phyloP scores from a whole-genome alignment of 1,140 invertebrate species.

The Nylanderia fulva region DNA sequence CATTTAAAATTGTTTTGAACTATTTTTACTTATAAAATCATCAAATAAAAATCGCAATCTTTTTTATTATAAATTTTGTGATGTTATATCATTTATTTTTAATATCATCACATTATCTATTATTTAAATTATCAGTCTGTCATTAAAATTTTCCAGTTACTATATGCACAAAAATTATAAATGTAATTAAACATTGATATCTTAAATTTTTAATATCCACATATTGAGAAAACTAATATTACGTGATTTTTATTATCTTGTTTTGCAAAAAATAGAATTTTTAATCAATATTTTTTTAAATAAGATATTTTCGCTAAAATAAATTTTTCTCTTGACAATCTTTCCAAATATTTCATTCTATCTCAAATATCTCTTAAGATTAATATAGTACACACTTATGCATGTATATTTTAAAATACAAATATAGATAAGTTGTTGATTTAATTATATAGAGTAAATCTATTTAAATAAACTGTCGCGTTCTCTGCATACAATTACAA shows the following conservation, averaged over 20 bases:
- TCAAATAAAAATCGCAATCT: slow-evolving; percentile 41
- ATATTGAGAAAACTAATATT: slow-evolving; percentile 12
- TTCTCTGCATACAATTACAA: background rate
- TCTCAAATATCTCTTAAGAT: slow-evolving; percentile 59
- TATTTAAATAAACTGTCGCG: background rate
- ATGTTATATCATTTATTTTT: slow-evolving; percentile 39
- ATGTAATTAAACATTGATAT: background rate
- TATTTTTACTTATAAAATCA: slow-evolving; percentile 37
- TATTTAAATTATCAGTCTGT: slow-evolving; percentile 39
- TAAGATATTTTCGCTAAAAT: background rate
- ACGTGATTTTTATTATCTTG: slow-evolving; percentile 12
- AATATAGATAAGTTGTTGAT: background rate
- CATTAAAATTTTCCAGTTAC: background rate
- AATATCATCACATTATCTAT: background rate
- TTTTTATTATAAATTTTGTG: slow-evolving; percentile 35
- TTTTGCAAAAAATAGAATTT: slow-evolving; percentile 15
- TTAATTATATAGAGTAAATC: slow-evolving; percentile 19
- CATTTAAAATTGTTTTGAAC: slow-evolving; percentile 94
- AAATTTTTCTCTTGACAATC: background rate
- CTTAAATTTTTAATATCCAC: background rate
- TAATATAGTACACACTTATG: slow-evolving; percentile 72
- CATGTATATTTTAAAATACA: slow-evolving; percentile 44
- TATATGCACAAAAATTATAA: background rate
- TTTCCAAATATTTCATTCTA: background rate
- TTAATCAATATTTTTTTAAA: background rate